Evolutionary conservation across 2,113 vertebrate species (phyloP).

Genomic region (Cyprinodon variegatus): DNA sequence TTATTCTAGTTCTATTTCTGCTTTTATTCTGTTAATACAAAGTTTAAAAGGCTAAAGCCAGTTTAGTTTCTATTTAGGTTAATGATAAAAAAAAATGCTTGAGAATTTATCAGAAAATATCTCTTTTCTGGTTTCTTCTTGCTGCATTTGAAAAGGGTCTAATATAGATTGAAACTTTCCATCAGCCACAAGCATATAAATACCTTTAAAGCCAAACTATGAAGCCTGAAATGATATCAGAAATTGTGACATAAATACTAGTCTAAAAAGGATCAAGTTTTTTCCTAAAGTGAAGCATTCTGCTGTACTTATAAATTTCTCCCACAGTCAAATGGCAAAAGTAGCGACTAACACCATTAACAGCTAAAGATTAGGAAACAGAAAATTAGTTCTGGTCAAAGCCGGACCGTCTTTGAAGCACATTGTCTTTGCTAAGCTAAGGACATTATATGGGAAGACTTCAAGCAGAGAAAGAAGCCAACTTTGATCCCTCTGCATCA

Average conservation of each 20-base stretch:
- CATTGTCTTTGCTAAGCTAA: slow-evolving; percentile 9
- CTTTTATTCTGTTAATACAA: background rate
- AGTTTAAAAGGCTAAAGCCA: background rate
- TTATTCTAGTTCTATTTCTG: background rate
- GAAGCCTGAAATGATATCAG: slow-evolving; percentile 21
- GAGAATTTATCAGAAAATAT: slow-evolving; percentile 27
- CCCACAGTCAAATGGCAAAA: slow-evolving; percentile 2
- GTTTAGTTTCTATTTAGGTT: background rate
- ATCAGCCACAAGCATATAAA: background rate
- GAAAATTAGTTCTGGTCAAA: slow-evolving; percentile 26
- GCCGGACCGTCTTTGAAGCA: slow-evolving; percentile 34
- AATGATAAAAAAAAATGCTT: slow-evolving; percentile 12
- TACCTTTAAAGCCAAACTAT: slow-evolving; percentile 9
- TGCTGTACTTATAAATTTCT: slow-evolving; percentile 15
- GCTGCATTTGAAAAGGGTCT: slow-evolving; percentile 4
- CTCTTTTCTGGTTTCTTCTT: slow-evolving; percentile 30
- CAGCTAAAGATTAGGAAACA: background rate
- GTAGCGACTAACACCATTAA: slow-evolving; percentile 22
- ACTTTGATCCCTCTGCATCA: slow-evolving; percentile 26
- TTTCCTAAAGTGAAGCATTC: slow-evolving; percentile 16
- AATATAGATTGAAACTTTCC: background rate
- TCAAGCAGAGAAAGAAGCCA: slow-evolving; percentile 12
- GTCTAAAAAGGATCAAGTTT: background rate
- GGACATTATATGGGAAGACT: slow-evolving; percentile 10
- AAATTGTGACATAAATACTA: slow-evolving; percentile 3